phyloP scores from a whole-genome alignment of 2,113 vertebrate species.

The Paramisgurnus dabryanus region DNA sequence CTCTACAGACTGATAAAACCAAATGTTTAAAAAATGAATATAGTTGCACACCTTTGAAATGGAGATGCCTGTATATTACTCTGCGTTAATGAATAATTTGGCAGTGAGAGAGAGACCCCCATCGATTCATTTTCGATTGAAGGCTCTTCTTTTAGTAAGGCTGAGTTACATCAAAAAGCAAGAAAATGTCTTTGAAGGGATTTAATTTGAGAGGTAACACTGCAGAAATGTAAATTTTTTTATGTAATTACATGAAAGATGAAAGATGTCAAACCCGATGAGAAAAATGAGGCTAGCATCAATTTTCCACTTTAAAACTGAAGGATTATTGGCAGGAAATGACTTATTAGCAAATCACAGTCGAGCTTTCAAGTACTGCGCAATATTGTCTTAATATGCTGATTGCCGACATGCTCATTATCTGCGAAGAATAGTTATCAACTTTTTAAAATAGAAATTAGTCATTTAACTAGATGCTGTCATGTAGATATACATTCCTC shows the following conservation, averaged over 20 bases:
- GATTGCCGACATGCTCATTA: neutral
- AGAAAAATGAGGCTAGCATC: constrained; percentile 2
- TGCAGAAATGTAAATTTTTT: constrained; percentile 33
- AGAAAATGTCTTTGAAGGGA: constrained; percentile 19
- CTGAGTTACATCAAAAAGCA: constrained; percentile 41
- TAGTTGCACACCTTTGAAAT: too few relatives aligned
- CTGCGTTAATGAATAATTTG: constrained; percentile 53
- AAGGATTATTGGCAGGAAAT: constrained; percentile 1
- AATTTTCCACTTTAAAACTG: neutral
- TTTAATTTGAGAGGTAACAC: constrained; percentile 31
- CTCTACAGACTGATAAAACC: too few relatives aligned
- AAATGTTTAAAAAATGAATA: too few relatives aligned
- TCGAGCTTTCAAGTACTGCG: neutral
- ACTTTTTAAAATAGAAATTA: neutral
- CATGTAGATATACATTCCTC: neutral
- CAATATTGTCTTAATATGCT: neutral
- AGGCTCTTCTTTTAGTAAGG: constrained; percentile 13
- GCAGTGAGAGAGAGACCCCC: constrained; percentile 26
- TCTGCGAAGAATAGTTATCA: neutral
- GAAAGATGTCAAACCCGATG: constrained; percentile 25
- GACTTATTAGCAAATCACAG: neutral
- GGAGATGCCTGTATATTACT: too few relatives aligned
- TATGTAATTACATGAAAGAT: constrained; percentile 43
- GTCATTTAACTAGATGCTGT: neutral
- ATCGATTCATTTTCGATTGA: constrained; percentile 22